Conservation (phyloP, 2,888 invertebrate genomes). For the Melikaiella ostensackeni region DNA sequence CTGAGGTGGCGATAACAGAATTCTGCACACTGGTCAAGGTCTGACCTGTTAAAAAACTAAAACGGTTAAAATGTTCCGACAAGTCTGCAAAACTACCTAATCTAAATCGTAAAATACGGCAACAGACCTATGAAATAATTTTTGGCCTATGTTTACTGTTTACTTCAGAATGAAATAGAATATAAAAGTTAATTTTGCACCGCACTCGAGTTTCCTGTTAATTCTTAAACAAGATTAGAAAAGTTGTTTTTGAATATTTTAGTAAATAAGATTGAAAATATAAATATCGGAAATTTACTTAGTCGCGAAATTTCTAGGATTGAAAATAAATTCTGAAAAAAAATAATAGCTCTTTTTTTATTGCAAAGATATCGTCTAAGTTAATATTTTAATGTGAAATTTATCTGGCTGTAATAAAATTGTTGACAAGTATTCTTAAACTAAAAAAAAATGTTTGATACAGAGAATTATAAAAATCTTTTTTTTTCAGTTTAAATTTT, state of each 20-base stretch:
- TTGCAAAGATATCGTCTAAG: not conserved
- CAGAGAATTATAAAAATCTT: not conserved
- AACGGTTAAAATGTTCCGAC: not conserved
- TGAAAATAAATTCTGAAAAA: not conserved
- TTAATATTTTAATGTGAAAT: not conserved
- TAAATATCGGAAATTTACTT: not conserved
- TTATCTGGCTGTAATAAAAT: not conserved
- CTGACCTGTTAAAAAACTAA: slow-evolving; percentile 2
- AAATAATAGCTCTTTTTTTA: not conserved
- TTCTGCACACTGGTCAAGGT: slow-evolving; percentile 2
- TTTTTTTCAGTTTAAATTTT: not conserved
- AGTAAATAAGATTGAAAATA: not conserved
- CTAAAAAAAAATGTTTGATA: not conserved
- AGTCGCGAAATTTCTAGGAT: not conserved
- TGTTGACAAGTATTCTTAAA: not conserved
- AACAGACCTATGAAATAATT: not conserved
- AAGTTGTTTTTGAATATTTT: not conserved
- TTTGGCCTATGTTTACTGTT: not conserved
- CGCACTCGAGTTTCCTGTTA: not conserved
- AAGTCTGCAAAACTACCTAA: not conserved
- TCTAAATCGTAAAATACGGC: not conserved
- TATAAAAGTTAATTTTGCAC: not conserved
- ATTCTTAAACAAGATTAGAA: not conserved
- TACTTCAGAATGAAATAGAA: not conserved
- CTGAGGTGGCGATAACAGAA: slow-evolving; percentile 60